Conservation (phyloP, 2,113 vertebrate genomes). For the Caracal caracal region DNA sequence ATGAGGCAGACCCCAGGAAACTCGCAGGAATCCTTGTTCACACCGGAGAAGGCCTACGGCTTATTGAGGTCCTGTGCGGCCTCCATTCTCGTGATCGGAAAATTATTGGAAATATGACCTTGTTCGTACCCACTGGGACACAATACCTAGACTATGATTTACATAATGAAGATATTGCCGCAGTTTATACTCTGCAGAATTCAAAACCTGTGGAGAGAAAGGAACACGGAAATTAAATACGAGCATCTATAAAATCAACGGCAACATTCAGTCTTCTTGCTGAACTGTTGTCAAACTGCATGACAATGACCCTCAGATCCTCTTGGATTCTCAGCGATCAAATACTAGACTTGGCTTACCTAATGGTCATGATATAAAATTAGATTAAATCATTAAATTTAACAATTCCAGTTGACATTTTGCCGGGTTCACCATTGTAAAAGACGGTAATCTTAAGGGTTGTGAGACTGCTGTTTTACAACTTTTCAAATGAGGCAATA, state of each 20-base stretch:
- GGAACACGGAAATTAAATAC: neutral
- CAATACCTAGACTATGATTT: neutral
- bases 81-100: neutral
- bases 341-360: conserved; percentile 2
- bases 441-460: neutral
- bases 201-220: neutral
- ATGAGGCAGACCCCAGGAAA: neutral
- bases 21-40: neutral
- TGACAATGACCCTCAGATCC: neutral
- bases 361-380: conserved; percentile 17
- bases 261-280: neutral
- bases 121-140: neutral
- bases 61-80: neutral
- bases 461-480: neutral
- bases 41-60: neutral
- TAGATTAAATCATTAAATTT: conserved; percentile 54
- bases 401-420: neutral
- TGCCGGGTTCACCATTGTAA: neutral
- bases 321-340: neutral
- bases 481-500: neutral
- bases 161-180: neutral
- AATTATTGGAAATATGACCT: neutral
- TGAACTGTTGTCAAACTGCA: neutral
- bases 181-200: neutral
- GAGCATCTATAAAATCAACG: neutral